A percentile compares a stretch with the other conserved stretches of the same genome.
phyloP scores from a whole-genome alignment of 2,797 vertebrate species.

The Melopsittacus undulatus region DNA sequence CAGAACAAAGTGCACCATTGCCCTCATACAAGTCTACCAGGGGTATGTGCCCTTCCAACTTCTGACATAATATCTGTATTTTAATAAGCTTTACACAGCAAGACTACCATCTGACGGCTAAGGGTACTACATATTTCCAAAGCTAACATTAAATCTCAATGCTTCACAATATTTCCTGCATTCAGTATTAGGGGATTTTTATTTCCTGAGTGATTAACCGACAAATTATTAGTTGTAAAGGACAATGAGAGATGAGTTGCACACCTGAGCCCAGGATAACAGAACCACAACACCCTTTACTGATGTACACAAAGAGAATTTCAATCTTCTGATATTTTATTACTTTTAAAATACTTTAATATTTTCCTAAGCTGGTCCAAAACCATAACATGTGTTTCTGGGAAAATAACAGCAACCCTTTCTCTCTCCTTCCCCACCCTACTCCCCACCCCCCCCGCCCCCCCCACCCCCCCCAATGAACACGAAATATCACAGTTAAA shows the following conservation, averaged over 20 bases:
- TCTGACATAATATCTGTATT: neutral
- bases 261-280: neutral
- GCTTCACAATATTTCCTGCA: neutral
- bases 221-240: neutral
- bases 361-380: neutral
- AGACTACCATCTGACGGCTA: neutral
- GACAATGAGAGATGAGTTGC: neutral
- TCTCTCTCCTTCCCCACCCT: no score
- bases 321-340: neutral
- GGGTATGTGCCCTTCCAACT: fast-evolving
- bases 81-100: neutral
- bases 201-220: neutral
- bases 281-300: neutral
- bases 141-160: neutral
- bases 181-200: neutral
- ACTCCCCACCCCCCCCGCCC: fast-evolving
- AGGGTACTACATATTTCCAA: neutral
- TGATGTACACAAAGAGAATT: neutral
- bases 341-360: neutral
- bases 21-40: neutral
- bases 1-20: neutral
- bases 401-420: neutral
- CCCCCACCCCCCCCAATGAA: fast-evolving
- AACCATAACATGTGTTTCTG: neutral
- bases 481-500: neutral